Evolutionary conservation across 2,113 vertebrate genomes (phyloP).

Genomic region (Rhabdornis inornatus): DNA sequence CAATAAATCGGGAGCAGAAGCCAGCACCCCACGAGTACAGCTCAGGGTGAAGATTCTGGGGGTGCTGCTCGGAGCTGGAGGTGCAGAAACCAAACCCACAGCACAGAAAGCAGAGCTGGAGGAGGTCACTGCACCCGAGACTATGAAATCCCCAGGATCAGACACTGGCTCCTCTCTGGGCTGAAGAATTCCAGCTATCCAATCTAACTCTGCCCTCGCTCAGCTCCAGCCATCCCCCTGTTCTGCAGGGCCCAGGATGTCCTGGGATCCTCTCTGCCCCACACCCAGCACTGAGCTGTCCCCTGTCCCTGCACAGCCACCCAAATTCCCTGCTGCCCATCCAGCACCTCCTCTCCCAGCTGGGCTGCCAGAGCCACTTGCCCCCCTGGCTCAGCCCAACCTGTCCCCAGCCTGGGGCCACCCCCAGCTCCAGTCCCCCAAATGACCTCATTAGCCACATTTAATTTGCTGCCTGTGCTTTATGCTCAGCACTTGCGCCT

Average conservation of each 20-base stretch:
- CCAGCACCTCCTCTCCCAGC: background rate
- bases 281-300: too few species aligned
- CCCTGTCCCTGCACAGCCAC: accelerated
- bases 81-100: background rate
- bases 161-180: too few species aligned
- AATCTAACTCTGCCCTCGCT: accelerated
- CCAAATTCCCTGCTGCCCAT: background rate
- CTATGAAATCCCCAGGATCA: background rate
- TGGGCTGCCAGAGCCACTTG: background rate
- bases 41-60: background rate
- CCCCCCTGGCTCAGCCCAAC: background rate
- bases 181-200: accelerated
- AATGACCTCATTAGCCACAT: accelerated
- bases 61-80: background rate
- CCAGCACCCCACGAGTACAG: accelerated
- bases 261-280: background rate
- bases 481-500: background rate
- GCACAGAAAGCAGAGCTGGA: background rate
- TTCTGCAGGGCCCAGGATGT: accelerated
- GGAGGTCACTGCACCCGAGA: background rate
- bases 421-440: background rate
- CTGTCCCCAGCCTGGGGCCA: accelerated
- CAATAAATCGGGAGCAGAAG: accelerated
- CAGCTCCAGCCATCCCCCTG: background rate
- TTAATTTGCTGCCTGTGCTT: background rate